Evolutionary conservation across 2,888 invertebrate genomes (phyloP).

Genomic region (Platycheirus albimanus): DNA sequence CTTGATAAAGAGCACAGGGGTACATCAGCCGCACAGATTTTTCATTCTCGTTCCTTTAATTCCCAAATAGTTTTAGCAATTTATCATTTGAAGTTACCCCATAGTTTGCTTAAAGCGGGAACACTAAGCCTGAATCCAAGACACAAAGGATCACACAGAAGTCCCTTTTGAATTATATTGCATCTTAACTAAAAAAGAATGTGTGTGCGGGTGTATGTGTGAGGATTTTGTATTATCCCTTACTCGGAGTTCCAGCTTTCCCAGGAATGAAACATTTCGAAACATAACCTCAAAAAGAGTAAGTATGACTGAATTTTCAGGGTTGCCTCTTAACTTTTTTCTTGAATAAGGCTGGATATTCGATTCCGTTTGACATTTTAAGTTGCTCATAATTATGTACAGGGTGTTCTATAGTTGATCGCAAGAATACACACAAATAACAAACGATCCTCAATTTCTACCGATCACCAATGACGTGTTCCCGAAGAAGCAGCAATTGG

Average conservation of each 20-base stretch:
- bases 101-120: slow-evolving; percentile 8
- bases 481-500: too few relatives aligned
- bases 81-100: slow-evolving; percentile 63
- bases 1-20: slow-evolving; percentile 33
- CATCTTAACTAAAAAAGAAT: slow-evolving; percentile 36
- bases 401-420: too few relatives aligned
- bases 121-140: slow-evolving; percentile 65
- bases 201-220: neutral
- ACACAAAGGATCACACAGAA: slow-evolving; percentile 65
- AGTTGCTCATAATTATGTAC: too few relatives aligned
- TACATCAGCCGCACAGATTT: slow-evolving; percentile 70
- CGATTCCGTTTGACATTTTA: too few relatives aligned
- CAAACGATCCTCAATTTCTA: too few relatives aligned
- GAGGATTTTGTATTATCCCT: slow-evolving; percentile 1
- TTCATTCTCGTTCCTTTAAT: slow-evolving; percentile 73
- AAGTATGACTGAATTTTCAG: neutral
- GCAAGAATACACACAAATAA: too few relatives aligned
- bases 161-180: slow-evolving; percentile 70
- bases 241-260: neutral
- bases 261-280: slow-evolving; percentile 21
- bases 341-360: too few relatives aligned
- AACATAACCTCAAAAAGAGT: slow-evolving; percentile 20
- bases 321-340: slow-evolving; percentile 6
- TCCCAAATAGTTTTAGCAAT: slow-evolving; percentile 69
- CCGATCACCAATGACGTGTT: too few relatives aligned